Conservation (phyloP, 2,888 invertebrate species). For the Heliconius aoede region DNA sequence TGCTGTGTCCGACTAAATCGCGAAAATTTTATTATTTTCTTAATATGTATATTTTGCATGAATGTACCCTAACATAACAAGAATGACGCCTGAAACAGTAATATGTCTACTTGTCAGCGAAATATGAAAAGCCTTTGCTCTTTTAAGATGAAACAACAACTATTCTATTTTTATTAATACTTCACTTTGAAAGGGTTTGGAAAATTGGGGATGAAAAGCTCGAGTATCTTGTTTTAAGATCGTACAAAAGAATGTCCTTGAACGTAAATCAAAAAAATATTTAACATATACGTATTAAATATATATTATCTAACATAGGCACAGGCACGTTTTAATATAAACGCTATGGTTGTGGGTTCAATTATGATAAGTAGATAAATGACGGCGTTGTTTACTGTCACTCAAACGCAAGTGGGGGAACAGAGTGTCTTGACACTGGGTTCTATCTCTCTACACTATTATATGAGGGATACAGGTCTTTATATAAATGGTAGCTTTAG, state of each 20-base stretch:
- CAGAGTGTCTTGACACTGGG: too few relatives aligned
- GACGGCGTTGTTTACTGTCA: too few relatives aligned
- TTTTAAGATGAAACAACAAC: slow-evolving; percentile 2
- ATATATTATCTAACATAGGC: too few relatives aligned
- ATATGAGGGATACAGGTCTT: neutral
- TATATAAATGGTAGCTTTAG: neutral
- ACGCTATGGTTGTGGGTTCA: too few relatives aligned
- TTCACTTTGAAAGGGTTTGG: neutral
- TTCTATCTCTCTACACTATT: too few relatives aligned
- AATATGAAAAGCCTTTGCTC: slow-evolving; percentile 29
- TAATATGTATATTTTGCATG: neutral
- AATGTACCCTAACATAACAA: neutral
- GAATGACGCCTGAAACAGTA: neutral
- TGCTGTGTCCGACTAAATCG: too few relatives aligned
- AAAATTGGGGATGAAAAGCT: neutral
- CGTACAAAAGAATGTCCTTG: neutral
- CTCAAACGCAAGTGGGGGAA: too few relatives aligned
- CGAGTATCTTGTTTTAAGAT: neutral
- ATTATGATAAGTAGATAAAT: too few relatives aligned
- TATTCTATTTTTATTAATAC: neutral
- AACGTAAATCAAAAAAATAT: neutral
- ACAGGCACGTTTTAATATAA: too few relatives aligned
- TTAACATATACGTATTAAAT: too few relatives aligned
- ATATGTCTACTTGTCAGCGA: slow-evolving; percentile 20
- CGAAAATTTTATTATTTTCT: too few relatives aligned